Evolutionary conservation across 2,888 invertebrate genomes (phyloP), one percentile per base, ranked within the genome.

Genomic region (Andricus quercusramuli): DNA sequence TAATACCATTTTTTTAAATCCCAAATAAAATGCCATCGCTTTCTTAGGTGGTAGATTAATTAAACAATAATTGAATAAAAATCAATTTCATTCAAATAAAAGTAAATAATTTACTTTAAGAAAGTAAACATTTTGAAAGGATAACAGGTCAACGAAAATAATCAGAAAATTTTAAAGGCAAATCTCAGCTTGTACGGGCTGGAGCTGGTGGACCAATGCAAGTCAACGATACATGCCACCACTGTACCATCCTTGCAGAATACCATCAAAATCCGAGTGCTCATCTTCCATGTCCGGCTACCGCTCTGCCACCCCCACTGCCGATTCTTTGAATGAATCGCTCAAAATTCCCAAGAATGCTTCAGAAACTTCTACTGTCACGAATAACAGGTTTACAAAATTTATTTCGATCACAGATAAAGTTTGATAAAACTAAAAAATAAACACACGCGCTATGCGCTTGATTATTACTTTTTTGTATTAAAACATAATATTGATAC

Each of bases 251-350:
- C 81, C 15, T 3, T 59, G 2, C 22, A 29, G 29, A 79, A 64
- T 64, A 13, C 62, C n/a, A 76, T 47, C 29, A 37, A 56, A 74
- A 29, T 78, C 15, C 15, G 78, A 81, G 68, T 37, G 47, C 9
- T 79, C 13, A 20, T 84, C 56, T 79, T 80, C 29, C 68, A 82
- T 15, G 17, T 84, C 70, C 9, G 70, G 70, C 17, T 70, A 5
- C 17, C 44, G 9, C 1, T 70, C 70, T 25, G 47, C 6, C 3
- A 70, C 15, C 3, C 70, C 25, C 29, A 47, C 20, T 4, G 70
- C 9, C 9, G 47, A 70, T 25, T 70, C 70, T 32, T 67, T n/a
- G 20, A 70, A 29, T 9, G 70, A 47, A 29, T 47, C 51, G 20
- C 29, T 70, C 6, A 9, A 47, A 15, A 15, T 13, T 47, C 29